Evolutionary conservation across 2,113 vertebrate species (phyloP).

Genomic region (Eurystomus gularis): DNA sequence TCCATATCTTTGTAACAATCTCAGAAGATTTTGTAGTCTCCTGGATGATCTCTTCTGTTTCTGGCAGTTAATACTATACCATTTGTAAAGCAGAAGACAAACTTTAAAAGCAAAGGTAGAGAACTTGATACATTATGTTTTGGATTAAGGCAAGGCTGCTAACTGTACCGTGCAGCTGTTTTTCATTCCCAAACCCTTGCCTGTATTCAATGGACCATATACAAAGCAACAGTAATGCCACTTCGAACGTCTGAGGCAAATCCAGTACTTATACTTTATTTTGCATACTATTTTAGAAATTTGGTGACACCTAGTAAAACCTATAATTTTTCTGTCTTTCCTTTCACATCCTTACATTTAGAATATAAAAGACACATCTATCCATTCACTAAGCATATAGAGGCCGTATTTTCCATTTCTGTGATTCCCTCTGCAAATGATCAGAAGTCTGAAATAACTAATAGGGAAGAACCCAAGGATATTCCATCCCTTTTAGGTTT

Average conservation of each 20-base stretch:
- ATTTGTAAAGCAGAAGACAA: neutral
- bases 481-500: neutral
- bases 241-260: neutral
- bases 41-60: neutral
- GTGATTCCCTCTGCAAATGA: neutral
- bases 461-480: neutral
- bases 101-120: neutral
- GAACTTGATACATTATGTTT: neutral
- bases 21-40: neutral
- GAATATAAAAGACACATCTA: neutral
- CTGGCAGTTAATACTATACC: neutral
- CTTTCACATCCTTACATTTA: neutral
- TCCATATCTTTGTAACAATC: neutral
- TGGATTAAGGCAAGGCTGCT: neutral
- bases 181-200: neutral
- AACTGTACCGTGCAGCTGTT: neutral
- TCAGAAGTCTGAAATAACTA: neutral
- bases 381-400: neutral
- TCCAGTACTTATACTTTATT: neutral
- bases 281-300: neutral
- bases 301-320: neutral
- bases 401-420: neutral
- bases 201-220: neutral
- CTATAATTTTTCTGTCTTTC: neutral
- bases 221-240: neutral